A percentile compares a stretch with the other conserved stretches of the same genome.
Conservation (phyloP, 2,113 vertebrate species). For the Pleuronectes platessa region DNA sequence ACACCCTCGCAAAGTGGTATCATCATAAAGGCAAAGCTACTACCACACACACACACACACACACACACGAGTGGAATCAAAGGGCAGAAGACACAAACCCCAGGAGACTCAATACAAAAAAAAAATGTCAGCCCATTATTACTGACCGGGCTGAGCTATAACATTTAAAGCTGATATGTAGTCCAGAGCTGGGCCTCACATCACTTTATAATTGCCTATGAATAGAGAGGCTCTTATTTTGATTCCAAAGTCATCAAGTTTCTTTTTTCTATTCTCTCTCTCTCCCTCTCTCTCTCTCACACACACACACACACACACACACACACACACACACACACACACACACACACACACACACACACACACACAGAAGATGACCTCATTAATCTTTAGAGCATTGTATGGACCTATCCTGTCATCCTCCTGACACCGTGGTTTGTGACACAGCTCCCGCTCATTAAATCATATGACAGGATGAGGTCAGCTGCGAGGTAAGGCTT, state of each 20-base stretch:
- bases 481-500: constrained; percentile 63
- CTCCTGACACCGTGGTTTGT: constrained; percentile 66
- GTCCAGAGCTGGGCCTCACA: constrained; percentile 31
- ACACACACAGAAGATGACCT: constrained; percentile 63
- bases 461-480: constrained; percentile 80
- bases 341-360: constrained; percentile 3
- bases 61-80: constrained; percentile 20
- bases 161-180: constrained; percentile 48
- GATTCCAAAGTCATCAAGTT: constrained; percentile 59
- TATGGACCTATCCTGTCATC: constrained; percentile 62
- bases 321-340: constrained; percentile 7
- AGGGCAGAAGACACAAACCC: constrained; percentile 39
- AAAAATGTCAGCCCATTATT: constrained; percentile 59
- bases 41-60: constrained; percentile 26
- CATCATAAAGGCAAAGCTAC: constrained; percentile 64
- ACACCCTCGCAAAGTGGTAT: constrained; percentile 66
- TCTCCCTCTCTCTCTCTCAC: constrained; percentile 2
- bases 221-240: constrained; percentile 50
- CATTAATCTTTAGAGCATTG: constrained; percentile 77
- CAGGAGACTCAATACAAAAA: constrained; percentile 27
- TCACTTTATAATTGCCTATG: constrained; percentile 30
- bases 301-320: not conserved
- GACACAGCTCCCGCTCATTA: constrained; percentile 73
- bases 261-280: constrained; percentile 29
- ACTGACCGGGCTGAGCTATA: constrained; percentile 1